Evolutionary conservation across 2,113 vertebrate genomes (phyloP).

Genomic region (Cyrtonyx montezumae): DNA sequence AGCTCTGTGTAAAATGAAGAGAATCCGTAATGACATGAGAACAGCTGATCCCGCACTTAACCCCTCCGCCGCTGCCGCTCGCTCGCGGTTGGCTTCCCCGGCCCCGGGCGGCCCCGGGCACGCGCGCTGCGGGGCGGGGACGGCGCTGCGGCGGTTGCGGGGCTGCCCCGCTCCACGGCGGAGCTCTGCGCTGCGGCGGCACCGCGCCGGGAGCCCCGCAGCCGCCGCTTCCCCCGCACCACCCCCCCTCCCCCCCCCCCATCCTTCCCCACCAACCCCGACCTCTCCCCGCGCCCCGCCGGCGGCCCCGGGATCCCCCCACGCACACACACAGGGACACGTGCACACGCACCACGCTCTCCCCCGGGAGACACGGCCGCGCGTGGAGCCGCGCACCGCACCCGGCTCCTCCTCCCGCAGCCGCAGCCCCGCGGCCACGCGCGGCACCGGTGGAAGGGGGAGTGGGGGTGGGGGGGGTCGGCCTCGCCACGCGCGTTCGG

Average conservation of each 20-base stretch:
- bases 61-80: conserved; percentile 71
- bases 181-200: too few species aligned
- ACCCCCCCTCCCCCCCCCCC: too few species aligned
- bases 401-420: too few species aligned
- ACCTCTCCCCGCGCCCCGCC: too few species aligned
- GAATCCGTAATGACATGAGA: conserved; percentile 81
- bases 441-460: not conserved
- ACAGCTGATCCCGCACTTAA: conserved; percentile 86
- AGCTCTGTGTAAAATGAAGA: conserved; percentile 83
- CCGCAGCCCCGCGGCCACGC: not conserved
- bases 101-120: not conserved
- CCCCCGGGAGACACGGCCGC: not conserved
- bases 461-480: not conserved
- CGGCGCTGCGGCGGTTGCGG: not conserved
- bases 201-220: too few species aligned
- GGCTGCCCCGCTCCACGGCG: too few species aligned
- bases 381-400: not conserved
- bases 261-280: too few species aligned
- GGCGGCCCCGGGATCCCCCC: too few species aligned
- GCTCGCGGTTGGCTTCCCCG: conserved; percentile 7
- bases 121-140: not conserved
- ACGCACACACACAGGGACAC: too few species aligned
- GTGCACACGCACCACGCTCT: not conserved
- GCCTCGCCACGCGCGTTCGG: too few species aligned
- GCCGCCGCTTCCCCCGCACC: too few species aligned